Evolutionary conservation across 2,888 invertebrate species (phyloP).

Genomic region (Alsophila aescularia): DNA sequence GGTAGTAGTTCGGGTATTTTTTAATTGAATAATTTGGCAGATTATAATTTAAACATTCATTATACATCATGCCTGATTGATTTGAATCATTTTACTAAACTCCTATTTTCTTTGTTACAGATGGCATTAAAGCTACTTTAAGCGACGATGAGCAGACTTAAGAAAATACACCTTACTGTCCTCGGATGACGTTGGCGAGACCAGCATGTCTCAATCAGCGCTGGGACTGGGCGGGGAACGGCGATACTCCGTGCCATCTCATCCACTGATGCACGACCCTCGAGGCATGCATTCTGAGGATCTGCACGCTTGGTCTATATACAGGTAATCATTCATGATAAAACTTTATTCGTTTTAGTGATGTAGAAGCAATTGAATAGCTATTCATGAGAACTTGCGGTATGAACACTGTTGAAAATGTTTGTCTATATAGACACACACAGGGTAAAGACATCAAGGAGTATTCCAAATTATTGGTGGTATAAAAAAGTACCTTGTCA

Average conservation of each 20-base stretch:
- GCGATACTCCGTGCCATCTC: constrained; percentile 94
- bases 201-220: constrained; percentile 77
- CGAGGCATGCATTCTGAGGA: constrained; percentile 95
- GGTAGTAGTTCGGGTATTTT: no score
- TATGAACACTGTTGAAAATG: no score
- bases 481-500: no score
- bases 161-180: background rate
- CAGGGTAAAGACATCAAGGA: no score
- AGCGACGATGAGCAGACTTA: constrained; percentile 16
- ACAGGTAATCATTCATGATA: constrained; percentile 88
- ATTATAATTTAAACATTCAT: no score
- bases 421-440: no score
- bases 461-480: no score
- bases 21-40: no score
- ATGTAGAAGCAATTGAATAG: no score
- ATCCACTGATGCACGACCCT: constrained; percentile 87
- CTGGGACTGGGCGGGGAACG: constrained; percentile 87
- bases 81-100: constrained; percentile 1
- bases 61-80: no score
- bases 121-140: constrained; percentile 32
- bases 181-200: constrained; percentile 34
- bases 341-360: no score
- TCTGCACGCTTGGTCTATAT: constrained; percentile 98
- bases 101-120: constrained; percentile 60
- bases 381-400: no score